A percentile compares a stretch with the other conserved stretches of the same genome.
These are phyloP conservation scores for Bettongia penicillata DNA, from an alignment of 2,113 vertebrate genomes.

Conservation along the genomic window DNA sequence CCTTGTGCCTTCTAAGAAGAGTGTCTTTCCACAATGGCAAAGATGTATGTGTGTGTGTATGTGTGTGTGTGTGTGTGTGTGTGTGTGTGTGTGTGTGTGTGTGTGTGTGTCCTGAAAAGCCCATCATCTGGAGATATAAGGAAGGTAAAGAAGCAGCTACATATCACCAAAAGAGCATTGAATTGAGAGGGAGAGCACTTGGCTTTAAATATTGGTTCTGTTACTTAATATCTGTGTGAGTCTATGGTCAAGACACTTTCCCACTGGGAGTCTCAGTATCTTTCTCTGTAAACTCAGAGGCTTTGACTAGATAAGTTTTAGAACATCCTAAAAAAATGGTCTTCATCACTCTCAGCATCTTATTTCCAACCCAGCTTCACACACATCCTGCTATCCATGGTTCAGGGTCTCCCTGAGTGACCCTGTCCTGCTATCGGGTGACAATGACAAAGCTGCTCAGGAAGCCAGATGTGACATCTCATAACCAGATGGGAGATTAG, in stretches of 20 bases:
- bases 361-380: not conserved
- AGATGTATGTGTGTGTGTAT: not conserved
- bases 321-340: not conserved
- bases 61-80: not conserved
- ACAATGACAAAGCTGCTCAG: not conserved
- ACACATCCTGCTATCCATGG: not conserved
- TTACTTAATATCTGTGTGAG: not conserved
- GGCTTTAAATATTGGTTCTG: not conserved
- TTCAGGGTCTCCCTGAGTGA: not conserved
- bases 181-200: not conserved
- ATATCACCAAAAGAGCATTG: not conserved
- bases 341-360: not conserved
- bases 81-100: not conserved
- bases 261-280: not conserved
- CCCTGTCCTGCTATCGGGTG: not conserved
- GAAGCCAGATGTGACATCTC: not conserved
- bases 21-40: not conserved
- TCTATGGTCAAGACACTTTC: not conserved
- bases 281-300: not conserved
- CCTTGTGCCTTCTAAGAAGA: not conserved
- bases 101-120: not conserved
- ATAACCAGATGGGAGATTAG: not conserved
- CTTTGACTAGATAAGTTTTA: not conserved
- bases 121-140: not conserved
- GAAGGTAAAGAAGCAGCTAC: not conserved